These are phyloP conservation scores for Pterostichus madidus DNA, from an alignment of 2,888 invertebrate genomes.

Conservation along the genomic window DNA sequence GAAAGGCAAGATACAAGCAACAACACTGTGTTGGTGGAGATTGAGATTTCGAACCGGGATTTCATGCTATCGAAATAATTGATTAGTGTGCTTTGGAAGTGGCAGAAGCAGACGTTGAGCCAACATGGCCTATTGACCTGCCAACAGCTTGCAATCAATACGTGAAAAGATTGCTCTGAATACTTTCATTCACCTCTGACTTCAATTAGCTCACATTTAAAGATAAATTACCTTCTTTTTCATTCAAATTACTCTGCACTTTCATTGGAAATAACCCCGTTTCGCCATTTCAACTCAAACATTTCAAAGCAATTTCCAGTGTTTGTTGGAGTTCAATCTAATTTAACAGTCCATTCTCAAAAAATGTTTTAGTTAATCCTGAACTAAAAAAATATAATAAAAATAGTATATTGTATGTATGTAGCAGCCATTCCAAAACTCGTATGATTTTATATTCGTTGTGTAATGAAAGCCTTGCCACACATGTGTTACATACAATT, in stretches of 20 bases:
- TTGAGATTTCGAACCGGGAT: constrained; percentile 33
- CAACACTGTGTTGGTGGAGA: not conserved
- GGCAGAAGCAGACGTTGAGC: constrained; percentile 35
- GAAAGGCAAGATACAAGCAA: not conserved
- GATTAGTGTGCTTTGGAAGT: constrained; percentile 42
- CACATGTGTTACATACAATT: no score
- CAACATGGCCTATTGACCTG: constrained; percentile 51
- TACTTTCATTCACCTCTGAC: constrained; percentile 29
- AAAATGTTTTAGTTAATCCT: no score
- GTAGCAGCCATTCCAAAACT: no score
- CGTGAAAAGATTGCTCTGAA: constrained; percentile 35
- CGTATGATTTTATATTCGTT: no score
- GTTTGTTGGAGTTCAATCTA: no score
- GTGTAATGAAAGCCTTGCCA: no score
- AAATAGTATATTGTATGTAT: no score
- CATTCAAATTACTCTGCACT: not conserved
- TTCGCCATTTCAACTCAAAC: no score
- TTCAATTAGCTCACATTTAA: constrained; percentile 40
- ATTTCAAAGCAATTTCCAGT: no score
- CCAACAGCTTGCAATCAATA: constrained; percentile 50
- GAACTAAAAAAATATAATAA: no score
- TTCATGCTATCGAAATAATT: constrained; percentile 48
- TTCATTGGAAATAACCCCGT: no score
- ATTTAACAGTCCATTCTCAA: no score
- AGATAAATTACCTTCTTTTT: constrained; percentile 34